These are phyloP conservation scores for Camponotus pennsylvanicus DNA, from an alignment of 1,140 invertebrate species.

Conservation along the genomic window DNA sequence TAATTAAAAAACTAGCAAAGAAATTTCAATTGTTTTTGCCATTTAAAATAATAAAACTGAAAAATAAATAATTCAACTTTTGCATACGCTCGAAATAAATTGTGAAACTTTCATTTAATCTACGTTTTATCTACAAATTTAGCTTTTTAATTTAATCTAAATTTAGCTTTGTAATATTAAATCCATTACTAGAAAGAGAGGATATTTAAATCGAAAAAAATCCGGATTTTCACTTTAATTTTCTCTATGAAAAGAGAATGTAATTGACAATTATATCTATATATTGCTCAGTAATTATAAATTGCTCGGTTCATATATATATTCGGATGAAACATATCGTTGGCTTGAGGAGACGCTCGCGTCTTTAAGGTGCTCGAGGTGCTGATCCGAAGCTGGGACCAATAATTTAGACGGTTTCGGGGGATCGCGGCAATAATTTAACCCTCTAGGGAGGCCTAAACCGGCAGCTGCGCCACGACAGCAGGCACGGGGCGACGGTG, in stretches of 20 bases:
- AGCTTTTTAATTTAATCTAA: background rate
- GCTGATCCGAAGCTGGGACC: conserved; percentile 58
- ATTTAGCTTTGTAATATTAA: background rate
- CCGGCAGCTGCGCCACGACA: conserved; percentile 68
- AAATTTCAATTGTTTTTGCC: background rate
- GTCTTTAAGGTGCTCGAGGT: conserved; percentile 40
- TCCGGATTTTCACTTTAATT: background rate
- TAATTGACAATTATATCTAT: background rate
- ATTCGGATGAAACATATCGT: background rate
- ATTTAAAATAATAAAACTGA: background rate
- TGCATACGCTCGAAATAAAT: background rate
- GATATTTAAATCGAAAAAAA: background rate
- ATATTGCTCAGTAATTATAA: background rate
- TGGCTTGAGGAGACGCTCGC: background rate
- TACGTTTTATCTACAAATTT: background rate
- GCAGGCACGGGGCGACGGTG: conserved; percentile 68
- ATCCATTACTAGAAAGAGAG: background rate
- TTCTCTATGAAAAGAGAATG: background rate
- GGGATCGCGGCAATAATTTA: conserved; percentile 69
- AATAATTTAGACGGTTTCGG: conserved; percentile 68
- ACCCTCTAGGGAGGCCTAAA: conserved; percentile 63
- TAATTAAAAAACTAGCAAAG: background rate
- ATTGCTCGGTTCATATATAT: conserved; percentile 12
- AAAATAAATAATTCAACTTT: background rate
- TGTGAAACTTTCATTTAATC: background rate